phyloP scores from a whole-genome alignment of 2,888 invertebrate species.

The Mythimna vitellina region DNA sequence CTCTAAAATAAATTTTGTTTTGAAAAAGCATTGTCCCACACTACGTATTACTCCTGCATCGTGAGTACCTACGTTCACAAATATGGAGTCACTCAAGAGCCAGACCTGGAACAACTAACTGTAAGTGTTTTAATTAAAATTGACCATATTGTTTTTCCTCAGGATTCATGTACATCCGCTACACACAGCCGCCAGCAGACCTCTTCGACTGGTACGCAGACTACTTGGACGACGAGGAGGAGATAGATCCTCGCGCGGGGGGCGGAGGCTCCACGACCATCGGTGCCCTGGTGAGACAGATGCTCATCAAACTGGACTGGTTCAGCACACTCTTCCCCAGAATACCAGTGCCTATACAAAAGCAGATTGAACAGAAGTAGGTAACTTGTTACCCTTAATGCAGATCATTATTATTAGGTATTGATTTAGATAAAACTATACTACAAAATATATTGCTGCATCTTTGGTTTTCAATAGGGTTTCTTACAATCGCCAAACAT shows the following conservation, averaged over 20 bases:
- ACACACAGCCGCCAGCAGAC: slow-evolving; percentile 98
- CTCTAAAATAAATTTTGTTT: neutral
- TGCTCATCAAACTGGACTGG: slow-evolving; percentile 99
- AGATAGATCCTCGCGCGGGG: slow-evolving; percentile 99
- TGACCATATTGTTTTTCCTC: slow-evolving; percentile 18
- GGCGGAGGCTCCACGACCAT: slow-evolving; percentile 98
- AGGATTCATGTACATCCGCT: slow-evolving; percentile 96
- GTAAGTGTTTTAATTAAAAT: neutral
- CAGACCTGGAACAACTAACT: too few species aligned
- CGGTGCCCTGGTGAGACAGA: slow-evolving; percentile 97
- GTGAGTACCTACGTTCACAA: too few species aligned
- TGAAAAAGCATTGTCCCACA: too few species aligned
- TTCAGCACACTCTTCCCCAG: slow-evolving; percentile 99
- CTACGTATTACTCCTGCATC: too few species aligned
- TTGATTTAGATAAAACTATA: neutral
- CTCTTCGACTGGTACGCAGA: slow-evolving; percentile 99
- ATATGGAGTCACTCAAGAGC: too few species aligned
- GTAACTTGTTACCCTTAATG: slow-evolving; percentile 65
- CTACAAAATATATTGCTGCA: neutral
- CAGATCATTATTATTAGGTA: neutral
- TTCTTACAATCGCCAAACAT: neutral
- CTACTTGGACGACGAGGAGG: slow-evolving; percentile 99
- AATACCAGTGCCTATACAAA: slow-evolving; percentile 99
- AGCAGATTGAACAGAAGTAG: slow-evolving; percentile 95
- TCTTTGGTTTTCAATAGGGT: neutral